Base-by-base conservation (phyloP, 1,140 invertebrate species). In the Heliconius congener region DNA sequence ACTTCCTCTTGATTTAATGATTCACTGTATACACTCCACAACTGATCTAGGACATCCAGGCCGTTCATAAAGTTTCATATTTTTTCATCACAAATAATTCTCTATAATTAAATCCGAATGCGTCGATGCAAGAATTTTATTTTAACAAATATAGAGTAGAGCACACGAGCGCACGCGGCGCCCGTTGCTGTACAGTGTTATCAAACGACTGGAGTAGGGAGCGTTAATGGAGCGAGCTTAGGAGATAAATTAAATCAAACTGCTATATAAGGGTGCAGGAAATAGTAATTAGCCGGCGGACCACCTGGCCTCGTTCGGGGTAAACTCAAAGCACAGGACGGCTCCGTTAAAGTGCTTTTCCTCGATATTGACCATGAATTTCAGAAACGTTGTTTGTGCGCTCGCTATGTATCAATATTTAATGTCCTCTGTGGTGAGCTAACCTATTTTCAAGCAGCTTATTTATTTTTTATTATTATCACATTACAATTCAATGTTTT, bases 211-310 rank as follows among this genome's bases (percentile, higher is more conserved):
- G 71, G 18, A 72, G 71, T 42, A 39, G 89, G 90, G 88, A 83
- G 86, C 85, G 81, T 81, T 94, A 92, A 94, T 91, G 89, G 91
- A 87, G 86, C 84, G 83, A 88, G 89, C 86, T 88, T 88, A 88
- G 85, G 77, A 89, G 88, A 92, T 91, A 93, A 93, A 91, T 94
- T 93, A 86, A 90, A 91, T 92, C 86, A 87, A 84, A 87, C 86
- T 86, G 82, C 85, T 84, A 84, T 86, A 86, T 84, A 90, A 93
- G 87, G 88, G 90, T 87, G 85, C 85, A 87, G 91, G 91, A 91
- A 92, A 85, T 88, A 86, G 87, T 87, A 88, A 88, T 88, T 89
- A 88, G 84, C 81, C 74, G 82, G 77, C 77, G 76, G 76, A 71
- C 78, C 84, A 83, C 76, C 80, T 77, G 80, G 73, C 76, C 66